Conservation (phyloP, 2,888 invertebrate genomes). For the Pseudeuparius sepicola region DNA sequence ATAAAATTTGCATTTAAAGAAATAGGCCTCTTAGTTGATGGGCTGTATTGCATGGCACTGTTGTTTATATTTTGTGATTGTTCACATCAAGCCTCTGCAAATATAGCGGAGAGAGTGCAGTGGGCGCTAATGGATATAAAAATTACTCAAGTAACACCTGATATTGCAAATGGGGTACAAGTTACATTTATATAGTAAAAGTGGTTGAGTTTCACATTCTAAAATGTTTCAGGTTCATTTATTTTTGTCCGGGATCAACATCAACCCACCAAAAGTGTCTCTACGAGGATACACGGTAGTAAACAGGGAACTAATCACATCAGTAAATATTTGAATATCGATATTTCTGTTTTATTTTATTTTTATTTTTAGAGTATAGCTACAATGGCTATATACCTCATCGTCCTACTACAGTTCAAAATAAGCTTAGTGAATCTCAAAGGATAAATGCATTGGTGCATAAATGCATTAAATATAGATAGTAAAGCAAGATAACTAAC, state of each 20-base stretch:
- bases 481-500: too few species aligned
- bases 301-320: conserved; percentile 53
- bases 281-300: conserved; percentile 56
- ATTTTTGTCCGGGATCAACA: conserved; percentile 57
- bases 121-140: conserved; percentile 50
- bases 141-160: too few species aligned
- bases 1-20: conserved; percentile 57
- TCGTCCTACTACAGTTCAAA: conserved; percentile 58
- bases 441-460: too few species aligned
- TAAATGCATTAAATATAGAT: too few species aligned
- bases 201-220: conserved; percentile 4
- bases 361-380: conserved; percentile 45
- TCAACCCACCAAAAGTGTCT: conserved; percentile 61
- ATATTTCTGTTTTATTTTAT: conserved; percentile 7
- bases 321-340: conserved; percentile 39
- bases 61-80: conserved; percentile 58
- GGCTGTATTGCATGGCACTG: conserved; percentile 49
- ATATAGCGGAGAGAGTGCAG: conserved; percentile 56
- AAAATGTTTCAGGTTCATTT: conserved; percentile 47
- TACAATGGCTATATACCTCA: conserved; percentile 56
- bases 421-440: conserved; percentile 38
- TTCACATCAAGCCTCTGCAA: conserved; percentile 53
- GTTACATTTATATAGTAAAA: conserved; percentile 3
- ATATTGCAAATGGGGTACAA: too few species aligned
- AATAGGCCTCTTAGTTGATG: conserved; percentile 54